These are phyloP conservation scores for Petroica traversi DNA, from an alignment of 2,113 vertebrate species.

Conservation along the genomic window DNA sequence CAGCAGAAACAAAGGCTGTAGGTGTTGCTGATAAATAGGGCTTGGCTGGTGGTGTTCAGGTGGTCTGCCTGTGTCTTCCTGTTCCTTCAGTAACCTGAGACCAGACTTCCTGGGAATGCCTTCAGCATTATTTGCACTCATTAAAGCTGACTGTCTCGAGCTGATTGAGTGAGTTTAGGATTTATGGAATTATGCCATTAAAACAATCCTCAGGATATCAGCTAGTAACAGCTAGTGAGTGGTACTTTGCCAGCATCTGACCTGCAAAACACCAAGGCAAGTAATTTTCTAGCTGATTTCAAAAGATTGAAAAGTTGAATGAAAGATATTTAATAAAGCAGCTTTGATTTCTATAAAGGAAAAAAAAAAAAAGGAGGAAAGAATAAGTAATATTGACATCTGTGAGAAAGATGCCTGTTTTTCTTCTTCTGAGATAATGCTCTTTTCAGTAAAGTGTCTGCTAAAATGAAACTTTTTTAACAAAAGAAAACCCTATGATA, in stretches of 20 bases:
- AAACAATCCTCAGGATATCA: background rate
- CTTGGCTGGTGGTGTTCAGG: conserved; percentile 52
- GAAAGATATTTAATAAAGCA: background rate
- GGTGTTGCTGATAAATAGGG: conserved; percentile 64
- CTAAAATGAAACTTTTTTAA: conserved; percentile 41
- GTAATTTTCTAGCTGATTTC: background rate
- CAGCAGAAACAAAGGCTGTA: conserved; percentile 23
- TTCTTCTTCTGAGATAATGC: background rate
- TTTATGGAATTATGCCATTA: conserved; percentile 24
- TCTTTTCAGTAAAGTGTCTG: conserved; percentile 15
- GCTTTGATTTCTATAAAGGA: background rate
- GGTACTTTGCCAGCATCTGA: background rate
- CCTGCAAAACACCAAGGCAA: background rate
- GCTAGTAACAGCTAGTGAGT: background rate
- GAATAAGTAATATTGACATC: background rate
- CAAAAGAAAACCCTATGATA: background rate
- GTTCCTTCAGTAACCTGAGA: conserved; percentile 77
- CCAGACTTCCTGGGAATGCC: conserved; percentile 75
- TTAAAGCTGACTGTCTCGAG: conserved; percentile 32
- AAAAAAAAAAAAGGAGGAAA: background rate
- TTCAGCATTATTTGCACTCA: conserved; percentile 69
- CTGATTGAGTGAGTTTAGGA: conserved; percentile 28
- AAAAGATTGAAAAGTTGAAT: background rate
- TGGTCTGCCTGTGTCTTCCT: conserved; percentile 71
- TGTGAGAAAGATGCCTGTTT: conserved; percentile 19